Evolutionary conservation across 2,888 invertebrate species (phyloP).

Genomic region (Temnothorax rugatulus): DNA sequence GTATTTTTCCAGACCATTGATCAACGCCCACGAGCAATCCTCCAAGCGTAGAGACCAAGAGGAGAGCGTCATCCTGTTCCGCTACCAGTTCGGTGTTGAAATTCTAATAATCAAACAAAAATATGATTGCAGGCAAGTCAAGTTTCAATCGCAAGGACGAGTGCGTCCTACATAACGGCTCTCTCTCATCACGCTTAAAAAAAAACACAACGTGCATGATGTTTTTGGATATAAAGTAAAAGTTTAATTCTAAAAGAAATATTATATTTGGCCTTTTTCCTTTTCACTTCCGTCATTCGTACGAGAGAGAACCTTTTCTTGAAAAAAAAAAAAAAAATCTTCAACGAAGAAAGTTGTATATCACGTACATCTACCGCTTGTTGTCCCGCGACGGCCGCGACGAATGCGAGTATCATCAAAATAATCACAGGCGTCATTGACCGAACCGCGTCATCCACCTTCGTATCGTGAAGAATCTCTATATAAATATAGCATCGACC

Average conservation of each 20-base stretch:
- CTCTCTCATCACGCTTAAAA: too few relatives aligned
- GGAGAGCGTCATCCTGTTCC: conserved; percentile 83
- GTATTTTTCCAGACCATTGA: conserved; percentile 93
- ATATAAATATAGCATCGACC: neutral
- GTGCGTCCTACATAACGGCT: too few relatives aligned
- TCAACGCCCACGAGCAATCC: conserved; percentile 97
- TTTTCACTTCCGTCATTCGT: too few relatives aligned
- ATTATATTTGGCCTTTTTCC: too few relatives aligned
- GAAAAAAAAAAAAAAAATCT: too few relatives aligned
- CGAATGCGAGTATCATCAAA: neutral
- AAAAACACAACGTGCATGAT: too few relatives aligned
- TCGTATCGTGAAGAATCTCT: conserved; percentile 18
- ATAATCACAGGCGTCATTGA: neutral
- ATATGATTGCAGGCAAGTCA: too few relatives aligned
- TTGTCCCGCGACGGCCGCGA: neutral
- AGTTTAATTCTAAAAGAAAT: too few relatives aligned
- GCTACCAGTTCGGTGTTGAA: conserved; percentile 81
- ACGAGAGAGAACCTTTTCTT: too few relatives aligned
- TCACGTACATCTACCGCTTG: neutral
- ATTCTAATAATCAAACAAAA: conserved; percentile 66
- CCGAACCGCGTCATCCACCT: neutral
- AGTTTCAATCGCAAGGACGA: neutral
- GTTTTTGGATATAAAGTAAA: too few relatives aligned
- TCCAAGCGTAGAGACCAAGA: conserved; percentile 97
- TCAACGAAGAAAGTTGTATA: too few relatives aligned